A percentile compares a stretch with the other conserved stretches of the same genome.
These are phyloP conservation scores for Euleptes europaea DNA, from an alignment of 2,113 vertebrate species.

Conservation along the genomic window DNA sequence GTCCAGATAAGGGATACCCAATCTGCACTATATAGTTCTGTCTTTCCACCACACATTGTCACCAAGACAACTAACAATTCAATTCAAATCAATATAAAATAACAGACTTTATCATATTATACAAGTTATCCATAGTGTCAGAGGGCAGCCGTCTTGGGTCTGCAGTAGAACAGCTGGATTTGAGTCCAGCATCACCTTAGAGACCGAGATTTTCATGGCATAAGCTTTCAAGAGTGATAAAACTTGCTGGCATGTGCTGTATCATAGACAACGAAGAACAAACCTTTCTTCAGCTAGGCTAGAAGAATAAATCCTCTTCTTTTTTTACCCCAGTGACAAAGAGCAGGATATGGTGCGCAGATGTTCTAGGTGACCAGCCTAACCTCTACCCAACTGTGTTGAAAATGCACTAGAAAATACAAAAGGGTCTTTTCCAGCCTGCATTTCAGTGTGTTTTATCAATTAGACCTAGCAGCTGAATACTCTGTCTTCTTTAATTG, in stretches of 20 bases:
- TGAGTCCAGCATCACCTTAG: too few relatives aligned
- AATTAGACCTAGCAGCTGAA: background rate
- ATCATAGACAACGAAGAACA: background rate
- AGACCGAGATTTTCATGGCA: too few relatives aligned
- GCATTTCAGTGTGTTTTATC: conserved; percentile 15
- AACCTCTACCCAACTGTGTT: background rate
- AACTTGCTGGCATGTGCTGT: background rate
- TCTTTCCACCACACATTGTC: too few relatives aligned
- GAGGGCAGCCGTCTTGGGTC: too few relatives aligned
- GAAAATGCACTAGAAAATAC: conserved; percentile 8
- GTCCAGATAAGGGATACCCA: too few relatives aligned
- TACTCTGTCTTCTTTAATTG: conserved; percentile 28
- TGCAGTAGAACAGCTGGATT: too few relatives aligned
- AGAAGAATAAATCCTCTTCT: background rate
- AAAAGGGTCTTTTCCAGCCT: background rate
- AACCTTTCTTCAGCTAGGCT: background rate
- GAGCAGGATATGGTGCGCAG: background rate
- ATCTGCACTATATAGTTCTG: background rate
- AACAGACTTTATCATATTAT: too few relatives aligned
- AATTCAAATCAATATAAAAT: too few relatives aligned
- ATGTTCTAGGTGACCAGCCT: background rate
- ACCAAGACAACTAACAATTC: too few relatives aligned
- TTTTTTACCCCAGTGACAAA: background rate
- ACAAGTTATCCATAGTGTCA: too few relatives aligned
- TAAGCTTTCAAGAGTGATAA: too few relatives aligned